These are phyloP conservation scores for Eristalinus sepulchralis DNA, from an alignment of 2,888 invertebrate species.

Conservation along the genomic window DNA sequence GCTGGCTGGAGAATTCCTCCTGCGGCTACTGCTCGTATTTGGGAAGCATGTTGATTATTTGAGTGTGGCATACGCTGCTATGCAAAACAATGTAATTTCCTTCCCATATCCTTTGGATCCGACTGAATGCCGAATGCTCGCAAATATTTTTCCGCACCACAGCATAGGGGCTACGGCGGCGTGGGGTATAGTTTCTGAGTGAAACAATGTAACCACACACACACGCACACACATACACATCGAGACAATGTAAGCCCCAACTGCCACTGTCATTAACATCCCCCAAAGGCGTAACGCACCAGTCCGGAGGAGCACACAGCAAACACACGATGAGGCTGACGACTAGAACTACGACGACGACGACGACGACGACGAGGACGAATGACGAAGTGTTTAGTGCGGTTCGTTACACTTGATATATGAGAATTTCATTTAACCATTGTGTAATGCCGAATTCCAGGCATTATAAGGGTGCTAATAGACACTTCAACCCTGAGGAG, in stretches of 20 bases:
- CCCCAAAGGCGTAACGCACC: constrained; percentile 57
- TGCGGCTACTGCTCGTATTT: constrained; percentile 50
- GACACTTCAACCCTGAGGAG: constrained; percentile 74
- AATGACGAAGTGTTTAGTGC: constrained; percentile 73
- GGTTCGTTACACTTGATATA: constrained; percentile 74
- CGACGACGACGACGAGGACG: constrained; percentile 39
- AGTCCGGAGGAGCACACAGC: constrained; percentile 44
- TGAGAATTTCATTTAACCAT: constrained; percentile 73
- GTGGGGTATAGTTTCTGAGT: constrained; percentile 16
- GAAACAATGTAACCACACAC: constrained; percentile 63
- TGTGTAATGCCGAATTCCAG: constrained; percentile 75
- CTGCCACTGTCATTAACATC: constrained; percentile 64
- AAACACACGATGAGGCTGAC: constrained; percentile 3
- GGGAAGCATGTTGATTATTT: constrained; percentile 61
- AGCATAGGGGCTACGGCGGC: background rate
- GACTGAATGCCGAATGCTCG: constrained; percentile 54
- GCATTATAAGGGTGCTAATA: constrained; percentile 79
- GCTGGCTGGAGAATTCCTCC: constrained; percentile 29
- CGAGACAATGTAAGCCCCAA: constrained; percentile 36
- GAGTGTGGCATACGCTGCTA: constrained; percentile 30
- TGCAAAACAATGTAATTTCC: constrained; percentile 67
- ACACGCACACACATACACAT: constrained; percentile 20
- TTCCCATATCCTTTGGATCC: constrained; percentile 56
- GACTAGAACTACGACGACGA: constrained; percentile 15
- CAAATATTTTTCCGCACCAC: constrained; percentile 56